Conservation (phyloP, 2,888 invertebrate genomes). For the Rhagium mordax region DNA sequence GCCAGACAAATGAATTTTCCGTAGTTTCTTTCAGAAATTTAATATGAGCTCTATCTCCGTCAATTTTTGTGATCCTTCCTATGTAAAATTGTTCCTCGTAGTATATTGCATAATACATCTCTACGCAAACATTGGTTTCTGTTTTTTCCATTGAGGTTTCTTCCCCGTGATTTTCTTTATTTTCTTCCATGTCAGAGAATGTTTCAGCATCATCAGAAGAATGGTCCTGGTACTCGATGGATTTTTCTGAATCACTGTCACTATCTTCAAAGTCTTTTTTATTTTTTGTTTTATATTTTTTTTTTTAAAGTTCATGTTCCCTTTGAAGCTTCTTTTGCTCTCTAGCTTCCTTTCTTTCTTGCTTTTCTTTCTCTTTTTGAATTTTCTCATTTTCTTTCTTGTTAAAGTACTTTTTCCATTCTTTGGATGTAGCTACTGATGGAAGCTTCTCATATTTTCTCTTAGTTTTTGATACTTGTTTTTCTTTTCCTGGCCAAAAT, state of each 20-base stretch:
- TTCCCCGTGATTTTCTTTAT: neutral
- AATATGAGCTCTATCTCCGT: neutral
- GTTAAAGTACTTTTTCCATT: slow-evolving; percentile 20
- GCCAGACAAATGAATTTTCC: slow-evolving; percentile 19
- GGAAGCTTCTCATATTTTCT: neutral
- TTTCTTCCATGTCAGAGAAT: neutral
- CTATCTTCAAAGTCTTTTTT: neutral
- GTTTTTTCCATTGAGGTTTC: neutral
- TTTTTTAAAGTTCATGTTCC: neutral
- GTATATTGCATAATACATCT: neutral
- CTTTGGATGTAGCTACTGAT: slow-evolving; percentile 15
- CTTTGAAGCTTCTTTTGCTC: neutral
- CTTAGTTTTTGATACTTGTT: neutral
- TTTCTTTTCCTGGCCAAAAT: neutral
- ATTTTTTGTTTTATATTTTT: neutral
- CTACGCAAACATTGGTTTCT: neutral
- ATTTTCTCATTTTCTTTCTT: slow-evolving; percentile 9
- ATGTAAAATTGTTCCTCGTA: neutral
- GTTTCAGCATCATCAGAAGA: neutral
- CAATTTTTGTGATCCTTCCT: neutral
- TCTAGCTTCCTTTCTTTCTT: slow-evolving; percentile 17
- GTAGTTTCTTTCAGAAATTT: slow-evolving; percentile 8
- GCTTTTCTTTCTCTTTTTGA: slow-evolving; percentile 16
- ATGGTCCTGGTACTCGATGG: neutral
- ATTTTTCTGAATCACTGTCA: neutral